Percentiles rank a stretch among this genome's conserved stretches.
These are phyloP conservation scores for Varanus salvator DNA, from an alignment of 2,113 vertebrate species.

Conservation along the genomic window DNA sequence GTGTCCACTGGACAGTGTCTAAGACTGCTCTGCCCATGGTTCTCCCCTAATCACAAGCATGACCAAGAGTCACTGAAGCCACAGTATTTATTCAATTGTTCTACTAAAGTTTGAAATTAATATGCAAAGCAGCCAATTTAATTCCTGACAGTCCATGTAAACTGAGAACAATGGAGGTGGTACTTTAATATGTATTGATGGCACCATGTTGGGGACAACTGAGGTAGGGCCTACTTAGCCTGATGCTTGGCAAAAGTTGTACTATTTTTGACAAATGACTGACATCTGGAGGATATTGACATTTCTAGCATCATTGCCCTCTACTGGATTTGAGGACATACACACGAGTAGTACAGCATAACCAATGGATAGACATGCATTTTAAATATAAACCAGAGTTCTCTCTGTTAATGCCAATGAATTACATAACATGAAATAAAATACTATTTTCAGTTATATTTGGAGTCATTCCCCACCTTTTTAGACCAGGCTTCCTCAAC, in stretches of 20 bases:
- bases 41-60: background rate
- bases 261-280: background rate
- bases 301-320: background rate
- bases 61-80: background rate
- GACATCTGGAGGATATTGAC: too few species aligned
- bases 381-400: constrained; percentile 1
- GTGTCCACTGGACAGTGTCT: too few species aligned
- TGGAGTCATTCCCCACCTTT: background rate
- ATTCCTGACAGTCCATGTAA: background rate
- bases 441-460: background rate
- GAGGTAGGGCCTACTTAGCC: background rate
- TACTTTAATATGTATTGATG: background rate
- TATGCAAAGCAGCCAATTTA: background rate
- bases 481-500: background rate
- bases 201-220: background rate
- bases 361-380: background rate
- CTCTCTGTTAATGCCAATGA: background rate
- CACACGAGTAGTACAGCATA: background rate
- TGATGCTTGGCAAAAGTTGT: background rate
- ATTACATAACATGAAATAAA: background rate
- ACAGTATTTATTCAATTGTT: background rate
- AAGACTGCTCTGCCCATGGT: background rate
- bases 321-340: background rate
- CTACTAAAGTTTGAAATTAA: background rate
- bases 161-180: background rate